phyloP scores from a whole-genome alignment of 1,140 invertebrate species.

The Megalopta genalis region DNA sequence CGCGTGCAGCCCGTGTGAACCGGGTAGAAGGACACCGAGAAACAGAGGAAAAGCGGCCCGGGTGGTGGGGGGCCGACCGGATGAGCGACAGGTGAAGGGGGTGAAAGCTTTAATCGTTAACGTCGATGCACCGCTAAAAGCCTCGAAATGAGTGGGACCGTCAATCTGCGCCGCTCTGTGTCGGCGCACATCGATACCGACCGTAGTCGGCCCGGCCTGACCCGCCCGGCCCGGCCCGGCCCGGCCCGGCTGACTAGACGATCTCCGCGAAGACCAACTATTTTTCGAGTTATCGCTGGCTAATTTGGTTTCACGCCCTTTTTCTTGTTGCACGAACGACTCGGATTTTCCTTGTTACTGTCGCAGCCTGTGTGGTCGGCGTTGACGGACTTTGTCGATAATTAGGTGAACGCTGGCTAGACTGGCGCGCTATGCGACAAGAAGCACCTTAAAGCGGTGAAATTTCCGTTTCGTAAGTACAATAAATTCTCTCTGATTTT shows the following conservation, averaged over 20 bases:
- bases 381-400: no score
- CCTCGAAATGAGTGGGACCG: slow-evolving; percentile 53
- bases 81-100: background rate
- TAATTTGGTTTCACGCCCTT: background rate
- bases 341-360: no score
- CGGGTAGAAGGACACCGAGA: slow-evolving; percentile 34
- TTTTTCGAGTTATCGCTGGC: background rate
- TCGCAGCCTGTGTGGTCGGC: no score
- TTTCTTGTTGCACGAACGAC: no score
- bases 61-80: background rate
- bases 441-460: no score
- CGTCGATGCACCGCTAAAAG: slow-evolving; percentile 60
- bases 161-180: slow-evolving; percentile 24
- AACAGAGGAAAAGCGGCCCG: slow-evolving; percentile 16
- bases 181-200: slow-evolving; percentile 8
- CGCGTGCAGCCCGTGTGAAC: slow-evolving; percentile 40
- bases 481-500: no score
- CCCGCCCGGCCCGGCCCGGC: no score
- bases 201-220: no score
- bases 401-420: no score
- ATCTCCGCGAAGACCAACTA: background rate
- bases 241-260: background rate
- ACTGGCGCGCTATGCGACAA: no score
- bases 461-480: no score
- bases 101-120: slow-evolving; percentile 56